A percentile compares a stretch with the other conserved stretches of the same genome.
phyloP scores from a whole-genome alignment of 2,113 vertebrate genomes.

The Nerophis ophidion region DNA sequence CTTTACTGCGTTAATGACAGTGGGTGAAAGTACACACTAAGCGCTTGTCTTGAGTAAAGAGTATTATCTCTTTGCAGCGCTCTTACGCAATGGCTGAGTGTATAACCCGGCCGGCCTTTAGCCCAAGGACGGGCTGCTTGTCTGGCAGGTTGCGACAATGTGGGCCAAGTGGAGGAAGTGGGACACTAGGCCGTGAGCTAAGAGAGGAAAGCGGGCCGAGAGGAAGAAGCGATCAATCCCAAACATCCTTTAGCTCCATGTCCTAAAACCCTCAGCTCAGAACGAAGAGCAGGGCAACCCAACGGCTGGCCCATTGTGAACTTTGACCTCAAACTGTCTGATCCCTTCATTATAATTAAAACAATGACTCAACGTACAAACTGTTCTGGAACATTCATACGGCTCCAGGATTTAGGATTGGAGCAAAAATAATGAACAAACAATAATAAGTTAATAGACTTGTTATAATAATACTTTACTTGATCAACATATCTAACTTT shows the following conservation, averaged over 20 bases:
- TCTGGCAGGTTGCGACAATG: constrained; percentile 26
- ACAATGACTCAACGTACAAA: background rate
- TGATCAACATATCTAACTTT: too few relatives aligned
- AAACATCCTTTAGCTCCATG: constrained; percentile 21
- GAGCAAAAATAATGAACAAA: too few relatives aligned
- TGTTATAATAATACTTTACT: too few relatives aligned
- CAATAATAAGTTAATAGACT: too few relatives aligned
- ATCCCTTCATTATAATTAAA: background rate
- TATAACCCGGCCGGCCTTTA: constrained; percentile 3
- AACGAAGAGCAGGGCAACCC: constrained; percentile 1
- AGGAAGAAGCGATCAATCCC: constrained; percentile 42
- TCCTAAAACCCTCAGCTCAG: constrained; percentile 14
- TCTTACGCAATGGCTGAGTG: constrained; percentile 56
- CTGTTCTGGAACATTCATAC: background rate
- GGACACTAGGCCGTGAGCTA: constrained; percentile 38
- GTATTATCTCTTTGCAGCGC: constrained; percentile 50
- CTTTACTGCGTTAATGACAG: constrained; percentile 40
- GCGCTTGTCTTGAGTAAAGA: constrained; percentile 47
- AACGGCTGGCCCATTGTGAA: background rate
- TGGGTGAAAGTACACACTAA: constrained; percentile 54
- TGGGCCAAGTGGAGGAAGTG: constrained; percentile 38
- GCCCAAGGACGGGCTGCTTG: constrained; percentile 10
- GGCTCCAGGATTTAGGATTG: background rate
- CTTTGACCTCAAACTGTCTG: constrained; percentile 21
- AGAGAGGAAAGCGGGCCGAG: constrained; percentile 50